Percentiles rank a stretch among this genome's conserved stretches.
Evolutionary conservation across 2,113 vertebrate genomes (phyloP).

Genomic region (Chascanopsetta lugubris): DNA sequence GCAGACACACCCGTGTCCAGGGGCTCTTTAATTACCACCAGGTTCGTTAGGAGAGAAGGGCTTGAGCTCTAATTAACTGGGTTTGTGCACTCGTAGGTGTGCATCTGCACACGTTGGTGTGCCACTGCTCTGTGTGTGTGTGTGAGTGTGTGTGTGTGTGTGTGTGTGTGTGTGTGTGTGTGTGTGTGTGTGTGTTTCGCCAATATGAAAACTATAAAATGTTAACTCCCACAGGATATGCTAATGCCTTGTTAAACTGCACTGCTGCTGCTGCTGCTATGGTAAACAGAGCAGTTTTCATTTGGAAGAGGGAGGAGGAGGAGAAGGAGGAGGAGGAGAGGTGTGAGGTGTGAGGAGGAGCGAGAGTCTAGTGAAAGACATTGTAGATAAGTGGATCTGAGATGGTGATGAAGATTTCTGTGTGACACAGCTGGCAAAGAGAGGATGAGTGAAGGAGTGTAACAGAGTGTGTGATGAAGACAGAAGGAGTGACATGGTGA

Average conservation of each 20-base stretch:
- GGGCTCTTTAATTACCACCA: constrained; percentile 79
- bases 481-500: constrained; percentile 59
- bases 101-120: constrained; percentile 18
- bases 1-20: constrained; percentile 71
- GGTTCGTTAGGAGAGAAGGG: constrained; percentile 72
- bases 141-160: constrained; percentile 20
- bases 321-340: background rate
- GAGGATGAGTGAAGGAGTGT: constrained; percentile 48
- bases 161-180: too few relatives aligned
- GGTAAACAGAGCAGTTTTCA: constrained; percentile 46
- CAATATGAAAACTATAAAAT: constrained; percentile 31
- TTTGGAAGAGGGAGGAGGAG: constrained; percentile 17
- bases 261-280: constrained; percentile 43
- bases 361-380: constrained; percentile 19
- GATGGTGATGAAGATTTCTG: constrained; percentile 44
- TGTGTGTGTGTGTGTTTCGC: constrained; percentile 38
- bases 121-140: background rate
- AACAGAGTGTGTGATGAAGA: constrained; percentile 70
- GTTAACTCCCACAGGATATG: constrained; percentile 44
- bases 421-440: constrained; percentile 45
- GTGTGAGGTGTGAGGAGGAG: background rate
- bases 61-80: constrained; percentile 76
- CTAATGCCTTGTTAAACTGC: constrained; percentile 55
- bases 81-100: constrained; percentile 34
- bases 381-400: constrained; percentile 43